Conservation (phyloP, 2,113 vertebrate species). For the Gopherus evgoodei region DNA sequence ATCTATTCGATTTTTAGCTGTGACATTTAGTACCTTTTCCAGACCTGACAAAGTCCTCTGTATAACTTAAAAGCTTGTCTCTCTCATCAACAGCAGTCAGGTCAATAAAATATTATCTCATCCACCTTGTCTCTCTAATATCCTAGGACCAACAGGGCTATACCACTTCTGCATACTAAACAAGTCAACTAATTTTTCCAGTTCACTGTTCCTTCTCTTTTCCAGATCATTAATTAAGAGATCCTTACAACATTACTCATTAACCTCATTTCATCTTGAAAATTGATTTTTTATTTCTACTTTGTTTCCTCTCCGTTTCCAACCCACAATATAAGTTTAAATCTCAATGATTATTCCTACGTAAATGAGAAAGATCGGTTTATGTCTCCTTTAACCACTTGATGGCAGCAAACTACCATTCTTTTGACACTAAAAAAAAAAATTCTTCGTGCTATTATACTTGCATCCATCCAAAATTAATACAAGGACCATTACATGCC, state of each 20-base stretch:
- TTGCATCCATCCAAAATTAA: neutral
- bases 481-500: neutral
- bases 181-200: neutral
- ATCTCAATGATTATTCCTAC: neutral
- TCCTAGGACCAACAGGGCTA: neutral
- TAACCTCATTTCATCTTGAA: neutral
- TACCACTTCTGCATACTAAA: neutral
- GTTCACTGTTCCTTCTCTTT: neutral
- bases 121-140: neutral
- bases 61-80: neutral
- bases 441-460: neutral
- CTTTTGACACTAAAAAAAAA: neutral
- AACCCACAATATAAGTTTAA: neutral
- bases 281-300: neutral
- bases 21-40: neutral
- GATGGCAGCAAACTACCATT: conserved; percentile 61
- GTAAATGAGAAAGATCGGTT: neutral
- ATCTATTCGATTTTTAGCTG: neutral
- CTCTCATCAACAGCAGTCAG: neutral
- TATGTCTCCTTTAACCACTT: conserved; percentile 27
- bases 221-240: neutral
- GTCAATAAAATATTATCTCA: neutral
- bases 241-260: neutral
- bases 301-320: neutral
- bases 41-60: neutral